phyloP scores from a whole-genome alignment of 2,888 invertebrate species.

The Apodemia mormo region DNA sequence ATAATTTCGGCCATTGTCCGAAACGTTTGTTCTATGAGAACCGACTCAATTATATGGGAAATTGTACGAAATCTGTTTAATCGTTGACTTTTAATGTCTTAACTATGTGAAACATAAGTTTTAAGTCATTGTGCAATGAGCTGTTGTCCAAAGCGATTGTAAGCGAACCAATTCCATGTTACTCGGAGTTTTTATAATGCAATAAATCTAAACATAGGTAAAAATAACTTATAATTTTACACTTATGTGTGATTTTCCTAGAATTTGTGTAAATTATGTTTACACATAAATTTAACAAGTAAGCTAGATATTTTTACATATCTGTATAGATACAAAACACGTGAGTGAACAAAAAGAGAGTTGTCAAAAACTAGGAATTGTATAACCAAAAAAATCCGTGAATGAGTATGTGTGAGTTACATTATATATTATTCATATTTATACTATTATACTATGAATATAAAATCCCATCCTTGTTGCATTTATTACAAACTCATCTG shows the following conservation, averaged over 20 bases:
- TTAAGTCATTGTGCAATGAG: slow-evolving; percentile 67
- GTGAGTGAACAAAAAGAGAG: too few relatives aligned
- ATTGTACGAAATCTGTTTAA: slow-evolving; percentile 75
- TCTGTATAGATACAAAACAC: too few relatives aligned
- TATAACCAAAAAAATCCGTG: too few relatives aligned
- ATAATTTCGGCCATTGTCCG: slow-evolving; percentile 79
- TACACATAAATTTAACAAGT: too few relatives aligned
- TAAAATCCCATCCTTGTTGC: background rate
- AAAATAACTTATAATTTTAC: background rate
- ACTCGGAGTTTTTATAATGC: slow-evolving; percentile 27
- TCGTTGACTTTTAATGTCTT: slow-evolving; percentile 75
- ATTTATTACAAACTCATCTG: background rate
- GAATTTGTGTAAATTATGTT: background rate
- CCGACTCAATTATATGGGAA: slow-evolving; percentile 73
- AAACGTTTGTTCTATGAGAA: slow-evolving; percentile 77
- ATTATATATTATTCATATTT: background rate
- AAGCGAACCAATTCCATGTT: slow-evolving; percentile 43
- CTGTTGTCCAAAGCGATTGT: slow-evolving; percentile 47
- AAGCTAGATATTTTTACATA: too few relatives aligned
- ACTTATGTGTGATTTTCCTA: background rate
- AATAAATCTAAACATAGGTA: background rate
- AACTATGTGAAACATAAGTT: slow-evolving; percentile 77
- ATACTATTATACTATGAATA: background rate
- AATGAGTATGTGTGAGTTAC: too few relatives aligned
- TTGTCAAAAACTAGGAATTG: too few relatives aligned